Conservation (phyloP, 1,140 invertebrate species). For the Drosophila aff. region DNA sequence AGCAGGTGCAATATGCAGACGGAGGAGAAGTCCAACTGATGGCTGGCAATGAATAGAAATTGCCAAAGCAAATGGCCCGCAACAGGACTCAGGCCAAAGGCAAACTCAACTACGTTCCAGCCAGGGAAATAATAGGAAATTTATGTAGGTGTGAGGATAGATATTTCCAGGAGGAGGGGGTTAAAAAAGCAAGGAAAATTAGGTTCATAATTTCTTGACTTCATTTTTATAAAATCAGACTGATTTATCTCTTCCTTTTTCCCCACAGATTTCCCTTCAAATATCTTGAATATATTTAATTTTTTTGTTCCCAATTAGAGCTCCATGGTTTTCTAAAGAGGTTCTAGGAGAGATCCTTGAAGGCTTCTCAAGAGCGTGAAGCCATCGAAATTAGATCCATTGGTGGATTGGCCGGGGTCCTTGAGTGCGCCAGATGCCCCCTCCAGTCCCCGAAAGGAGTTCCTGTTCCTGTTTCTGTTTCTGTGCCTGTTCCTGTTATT, state of each 20-base stretch:
- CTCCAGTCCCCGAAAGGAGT: neutral
- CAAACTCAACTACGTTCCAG: neutral
- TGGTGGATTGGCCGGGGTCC: slow-evolving; percentile 10
- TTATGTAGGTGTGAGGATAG: neutral
- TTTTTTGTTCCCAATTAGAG: slow-evolving; percentile 23
- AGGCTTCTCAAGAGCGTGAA: slow-evolving; percentile 16
- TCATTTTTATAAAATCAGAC: neutral
- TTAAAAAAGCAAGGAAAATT: neutral
- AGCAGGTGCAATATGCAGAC: slow-evolving; percentile 56
- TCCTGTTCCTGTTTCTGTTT: neutral
- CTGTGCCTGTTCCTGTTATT: neutral
- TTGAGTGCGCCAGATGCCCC: slow-evolving; percentile 5
- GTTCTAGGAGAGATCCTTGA: slow-evolving; percentile 1
- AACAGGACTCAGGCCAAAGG: slow-evolving; percentile 33
- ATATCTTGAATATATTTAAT: neutral
- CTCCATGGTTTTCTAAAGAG: neutral
- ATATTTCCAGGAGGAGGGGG: neutral
- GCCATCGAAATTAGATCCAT: slow-evolving; percentile 32
- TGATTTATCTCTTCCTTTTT: too few species aligned
- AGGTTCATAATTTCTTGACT: neutral
- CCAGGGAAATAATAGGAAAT: neutral
- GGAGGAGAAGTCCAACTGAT: slow-evolving; percentile 57
- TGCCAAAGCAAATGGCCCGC: slow-evolving; percentile 72
- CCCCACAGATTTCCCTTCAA: neutral
- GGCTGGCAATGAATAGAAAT: slow-evolving; percentile 84